Conservation (phyloP, 1,140 invertebrate genomes). For the Formica selysi region DNA sequence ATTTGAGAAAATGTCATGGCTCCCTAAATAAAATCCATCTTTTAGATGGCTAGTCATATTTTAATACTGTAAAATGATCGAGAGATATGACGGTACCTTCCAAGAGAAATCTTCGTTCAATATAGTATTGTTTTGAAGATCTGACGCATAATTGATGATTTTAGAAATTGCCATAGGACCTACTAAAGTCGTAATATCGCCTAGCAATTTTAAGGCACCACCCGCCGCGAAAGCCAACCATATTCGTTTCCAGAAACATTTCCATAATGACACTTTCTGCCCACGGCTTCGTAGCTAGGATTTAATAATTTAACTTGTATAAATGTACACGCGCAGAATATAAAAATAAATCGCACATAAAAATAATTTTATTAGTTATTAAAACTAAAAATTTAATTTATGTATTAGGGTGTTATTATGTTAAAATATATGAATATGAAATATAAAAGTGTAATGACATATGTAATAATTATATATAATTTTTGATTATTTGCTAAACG, state of each 20-base stretch:
- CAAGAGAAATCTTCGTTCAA: background rate
- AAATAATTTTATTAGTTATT: background rate
- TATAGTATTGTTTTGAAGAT: constrained; percentile 68
- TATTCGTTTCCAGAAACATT: constrained; percentile 90
- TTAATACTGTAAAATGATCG: too few relatives aligned
- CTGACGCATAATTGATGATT: constrained; percentile 90
- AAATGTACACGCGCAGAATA: background rate
- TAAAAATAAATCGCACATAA: background rate
- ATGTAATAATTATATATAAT: background rate
- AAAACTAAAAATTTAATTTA: background rate
- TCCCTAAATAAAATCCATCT: constrained; percentile 58
- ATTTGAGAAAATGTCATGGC: constrained; percentile 86
- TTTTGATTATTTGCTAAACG: background rate
- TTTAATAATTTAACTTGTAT: constrained; percentile 11
- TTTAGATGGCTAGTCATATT: background rate
- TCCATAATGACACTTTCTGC: constrained; percentile 87
- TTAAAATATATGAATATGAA: too few relatives aligned
- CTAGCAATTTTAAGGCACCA: constrained; percentile 91
- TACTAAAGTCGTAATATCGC: constrained; percentile 92
- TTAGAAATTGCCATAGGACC: constrained; percentile 92
- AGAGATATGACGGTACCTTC: constrained; percentile 27
- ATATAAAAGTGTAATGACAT: background rate
- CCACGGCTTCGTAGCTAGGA: constrained; percentile 43
- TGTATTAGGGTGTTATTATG: too few relatives aligned
- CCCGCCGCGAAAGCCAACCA: constrained; percentile 91